Evolutionary conservation across 2,113 vertebrate species (phyloP).

Genomic region (Lepus timidus): DNA sequence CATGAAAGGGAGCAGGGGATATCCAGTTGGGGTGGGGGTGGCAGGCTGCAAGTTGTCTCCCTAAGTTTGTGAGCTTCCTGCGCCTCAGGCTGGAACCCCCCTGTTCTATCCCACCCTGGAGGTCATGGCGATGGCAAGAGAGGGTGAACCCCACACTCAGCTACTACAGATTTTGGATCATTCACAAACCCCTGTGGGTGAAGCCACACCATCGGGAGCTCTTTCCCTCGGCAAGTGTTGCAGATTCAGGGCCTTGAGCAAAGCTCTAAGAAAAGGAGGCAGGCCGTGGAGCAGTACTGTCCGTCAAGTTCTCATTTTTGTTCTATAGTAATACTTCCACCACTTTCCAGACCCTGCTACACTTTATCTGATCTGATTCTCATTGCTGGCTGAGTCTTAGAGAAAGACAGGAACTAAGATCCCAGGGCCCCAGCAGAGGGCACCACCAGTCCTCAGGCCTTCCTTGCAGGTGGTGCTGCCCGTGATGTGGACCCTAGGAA

Average conservation of each 20-base stretch:
- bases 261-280: neutral
- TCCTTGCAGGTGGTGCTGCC: neutral
- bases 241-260: neutral
- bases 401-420: neutral
- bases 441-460: neutral
- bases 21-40: neutral
- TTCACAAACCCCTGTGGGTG: neutral
- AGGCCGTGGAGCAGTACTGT: neutral
- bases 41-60: neutral
- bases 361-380: neutral
- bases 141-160: neutral
- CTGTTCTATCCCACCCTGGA: neutral
- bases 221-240: neutral
- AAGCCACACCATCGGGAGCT: neutral
- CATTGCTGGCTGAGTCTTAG: neutral
- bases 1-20: neutral
- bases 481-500: neutral
- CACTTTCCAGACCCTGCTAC: neutral
- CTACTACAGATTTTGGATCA: neutral
- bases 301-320: neutral
- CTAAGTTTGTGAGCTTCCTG: neutral
- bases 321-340: neutral
- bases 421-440: no score
- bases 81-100: neutral
- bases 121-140: neutral